Base-by-base conservation (phyloP, 2,888 invertebrate species). In the Diadegma fenestrale region DNA sequence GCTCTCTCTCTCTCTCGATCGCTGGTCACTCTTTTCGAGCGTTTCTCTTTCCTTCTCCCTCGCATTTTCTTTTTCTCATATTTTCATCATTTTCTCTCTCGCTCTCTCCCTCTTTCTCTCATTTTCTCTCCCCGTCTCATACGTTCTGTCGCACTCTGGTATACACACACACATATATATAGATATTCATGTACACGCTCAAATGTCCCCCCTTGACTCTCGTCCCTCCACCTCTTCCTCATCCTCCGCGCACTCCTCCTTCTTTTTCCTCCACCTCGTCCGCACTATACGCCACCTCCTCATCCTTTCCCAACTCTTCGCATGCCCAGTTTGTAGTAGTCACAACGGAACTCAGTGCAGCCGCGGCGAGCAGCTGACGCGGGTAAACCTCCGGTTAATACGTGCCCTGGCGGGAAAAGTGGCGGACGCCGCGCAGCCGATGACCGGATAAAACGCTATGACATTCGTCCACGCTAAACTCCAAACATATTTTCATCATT, bases 321-420 rank as follows among this genome's bases (percentile, higher is more conserved):
- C 78, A 71, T 77, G 43, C 66, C 54, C 80, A 72, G 76, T 68
- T 82, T 80, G 80, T 86, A 85, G 84, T 86, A 86, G 87, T 87
- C 88, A 86, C 82, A 89, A 91, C 91, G 91, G 91, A 90, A 90
- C 91, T 90, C 90, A 92, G 92, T 92, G 92, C 92, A 91, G 91
- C 92, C 91, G 92, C 91, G 90, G 88, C 92, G 87, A 92, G 92
- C 92, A 92, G 92, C 92, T 92, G 92, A 92, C 91, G 92, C 92
- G 92, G 91, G 87, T 80, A 83, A 86, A 84, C 84, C 80, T 82
- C 61, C 85, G 82, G 83, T 86, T 82, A 54, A 33, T 81, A 82
- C 77, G 79, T 80, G 43, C 66, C 12, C 77, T 80, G 80, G 80
- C 81, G 75, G 77, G 81, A 83, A 73, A 85, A 87, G 87, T 86